Evolutionary conservation across 2,888 invertebrate genomes (phyloP).

Genomic region (Nemotelus pantherinus): DNA sequence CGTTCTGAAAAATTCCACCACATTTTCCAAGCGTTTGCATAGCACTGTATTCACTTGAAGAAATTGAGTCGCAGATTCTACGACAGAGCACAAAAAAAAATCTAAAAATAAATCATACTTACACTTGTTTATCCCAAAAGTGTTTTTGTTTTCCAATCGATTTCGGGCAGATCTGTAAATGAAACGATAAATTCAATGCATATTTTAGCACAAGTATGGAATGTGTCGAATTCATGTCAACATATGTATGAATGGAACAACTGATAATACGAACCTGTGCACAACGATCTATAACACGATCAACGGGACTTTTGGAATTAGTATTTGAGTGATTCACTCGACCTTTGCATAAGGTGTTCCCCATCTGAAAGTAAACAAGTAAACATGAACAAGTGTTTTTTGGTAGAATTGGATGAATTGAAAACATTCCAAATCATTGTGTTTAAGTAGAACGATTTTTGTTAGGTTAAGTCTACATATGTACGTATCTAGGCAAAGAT

Average conservation of each 20-base stretch:
- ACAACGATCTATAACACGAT: slow-evolving; percentile 52
- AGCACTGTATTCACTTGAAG: too few relatives aligned
- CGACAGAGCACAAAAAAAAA: too few relatives aligned
- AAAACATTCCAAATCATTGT: too few relatives aligned
- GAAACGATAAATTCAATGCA: slow-evolving; percentile 34
- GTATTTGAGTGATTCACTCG: slow-evolving; percentile 46
- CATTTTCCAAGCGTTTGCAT: too few relatives aligned
- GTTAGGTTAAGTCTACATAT: too few relatives aligned
- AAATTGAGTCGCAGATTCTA: too few relatives aligned
- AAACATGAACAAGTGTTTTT: neutral
- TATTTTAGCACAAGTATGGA: neutral
- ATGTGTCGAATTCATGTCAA: neutral
- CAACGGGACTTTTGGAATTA: slow-evolving; percentile 51
- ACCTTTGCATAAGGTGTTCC: slow-evolving; percentile 52
- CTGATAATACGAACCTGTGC: slow-evolving; percentile 49
- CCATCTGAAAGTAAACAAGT: slow-evolving; percentile 50
- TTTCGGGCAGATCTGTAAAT: slow-evolving; percentile 52
- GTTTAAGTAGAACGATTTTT: too few relatives aligned
- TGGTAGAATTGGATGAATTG: too few relatives aligned
- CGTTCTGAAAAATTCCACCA: too few relatives aligned
- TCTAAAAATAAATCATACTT: slow-evolving; percentile 39
- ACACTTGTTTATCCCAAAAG: slow-evolving; percentile 53
- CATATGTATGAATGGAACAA: neutral
- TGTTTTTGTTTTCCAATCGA: slow-evolving; percentile 50
- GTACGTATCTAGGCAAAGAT: too few relatives aligned